Evolutionary conservation across 2,888 invertebrate species (phyloP).

Genomic region (Volucella inflata): DNA sequence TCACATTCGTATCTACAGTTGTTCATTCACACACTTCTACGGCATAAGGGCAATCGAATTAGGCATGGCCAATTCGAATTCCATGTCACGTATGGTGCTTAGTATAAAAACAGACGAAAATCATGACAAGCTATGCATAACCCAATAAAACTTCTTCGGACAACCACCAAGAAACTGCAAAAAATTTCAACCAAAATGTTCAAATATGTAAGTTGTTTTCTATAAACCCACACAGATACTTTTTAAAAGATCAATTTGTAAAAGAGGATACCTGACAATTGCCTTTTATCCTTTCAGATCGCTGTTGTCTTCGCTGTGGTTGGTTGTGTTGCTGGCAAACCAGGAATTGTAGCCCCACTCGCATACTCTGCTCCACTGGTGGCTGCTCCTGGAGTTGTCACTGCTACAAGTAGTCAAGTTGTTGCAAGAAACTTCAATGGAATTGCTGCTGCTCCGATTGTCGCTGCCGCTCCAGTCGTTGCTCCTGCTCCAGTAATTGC

Average conservation of each 20-base stretch:
- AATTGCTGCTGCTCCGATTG: conserved; percentile 82
- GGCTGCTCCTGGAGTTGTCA: conserved; percentile 40
- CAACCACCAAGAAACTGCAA: conserved; percentile 4
- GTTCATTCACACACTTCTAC: neutral
- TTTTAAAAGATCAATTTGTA: neutral
- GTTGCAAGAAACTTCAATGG: conserved; percentile 65
- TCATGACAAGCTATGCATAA: conserved; percentile 19
- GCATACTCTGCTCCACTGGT: conserved; percentile 44
- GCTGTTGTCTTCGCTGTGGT: conserved; percentile 29
- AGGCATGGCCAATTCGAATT: neutral
- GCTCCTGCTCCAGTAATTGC: too few relatives aligned
- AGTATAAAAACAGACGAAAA: conserved; percentile 41
- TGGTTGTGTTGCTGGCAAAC: too few relatives aligned
- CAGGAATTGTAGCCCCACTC: conserved; percentile 75
- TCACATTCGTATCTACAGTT: neutral
- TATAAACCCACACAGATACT: neutral
- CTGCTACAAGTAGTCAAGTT: conserved; percentile 13
- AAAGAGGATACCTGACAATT: neutral
- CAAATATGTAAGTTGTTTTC: conserved; percentile 42
- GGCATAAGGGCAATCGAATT: neutral
- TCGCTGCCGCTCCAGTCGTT: conserved; percentile 79
- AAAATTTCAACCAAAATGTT: conserved; percentile 26
- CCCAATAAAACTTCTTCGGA: neutral
- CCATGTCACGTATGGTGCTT: neutral
- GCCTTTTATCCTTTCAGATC: conserved; percentile 4